Base-by-base conservation (phyloP, 2,113 vertebrate species). In the Dryoscopus gambensis region DNA sequence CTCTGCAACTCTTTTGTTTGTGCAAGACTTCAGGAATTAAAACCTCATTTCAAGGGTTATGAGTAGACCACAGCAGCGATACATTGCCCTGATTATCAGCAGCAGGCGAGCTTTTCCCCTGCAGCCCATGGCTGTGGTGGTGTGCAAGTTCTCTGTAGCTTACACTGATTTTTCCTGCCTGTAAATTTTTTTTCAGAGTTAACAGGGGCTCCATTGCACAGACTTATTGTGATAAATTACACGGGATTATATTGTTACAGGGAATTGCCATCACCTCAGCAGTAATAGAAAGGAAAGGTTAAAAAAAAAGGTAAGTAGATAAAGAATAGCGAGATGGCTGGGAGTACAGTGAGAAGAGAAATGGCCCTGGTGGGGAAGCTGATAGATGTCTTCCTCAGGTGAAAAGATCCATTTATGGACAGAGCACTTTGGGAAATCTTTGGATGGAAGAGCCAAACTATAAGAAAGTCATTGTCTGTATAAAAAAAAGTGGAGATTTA, bases 1-100 rank as follows among this genome's bases (percentile, higher is more conserved):
- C 59, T 93, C 52, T 92, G 85, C 85, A 84, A 83, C 35, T 74
- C 90, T 94, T 82, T 77, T 97, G 79, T 95, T 95, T 94, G 55
- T 91, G 90, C 82, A 96, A 94, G 93, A 13, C 84, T 95, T 93
- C 47, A 78, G 94, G 86, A 97, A 95, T 95, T 95, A 95, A 96
- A 96, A 93, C 90, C 87, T 97, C 94, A 89, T 96, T 96, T 90
- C 79, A 69, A 84, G 93, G 90, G 90, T 77, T 94, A 84, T 73
- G 87, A 76, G 89, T 31, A 95, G 91, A 95, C 69, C 87, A 87
- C 93, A 86, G 87, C 91, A 95, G 69, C 7, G 3, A 87, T 91
- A 82, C 86, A 46, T 65, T 76, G 89, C 62, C 37, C 74, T 87
- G 95, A 92, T 94, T 85, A 89, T 52, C 89, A 91, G 78, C 95